phyloP scores from a whole-genome alignment of 2,888 invertebrate genomes.

The Lydus trimaculatus region DNA sequence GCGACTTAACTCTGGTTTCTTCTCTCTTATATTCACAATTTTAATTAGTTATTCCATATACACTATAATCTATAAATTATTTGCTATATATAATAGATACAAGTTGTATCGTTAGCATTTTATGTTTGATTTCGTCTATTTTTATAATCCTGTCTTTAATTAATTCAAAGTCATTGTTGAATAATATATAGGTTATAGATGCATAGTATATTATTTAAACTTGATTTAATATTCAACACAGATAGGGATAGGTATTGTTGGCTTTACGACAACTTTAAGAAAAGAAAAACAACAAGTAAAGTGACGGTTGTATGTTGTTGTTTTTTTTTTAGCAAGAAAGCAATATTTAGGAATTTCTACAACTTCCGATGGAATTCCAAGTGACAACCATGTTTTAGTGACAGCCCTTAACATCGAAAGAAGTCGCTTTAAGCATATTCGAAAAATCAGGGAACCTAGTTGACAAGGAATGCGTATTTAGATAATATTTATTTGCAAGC shows the following conservation, averaged over 20 bases:
- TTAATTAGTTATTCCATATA: slow-evolving; percentile 60
- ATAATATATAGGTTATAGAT: neutral
- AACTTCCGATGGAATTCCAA: slow-evolving; percentile 31
- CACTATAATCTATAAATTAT: slow-evolving; percentile 58
- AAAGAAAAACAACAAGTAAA: neutral
- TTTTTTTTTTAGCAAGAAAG: slow-evolving; percentile 22
- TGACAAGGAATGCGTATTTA: slow-evolving; percentile 28
- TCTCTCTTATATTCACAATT: slow-evolving; percentile 55
- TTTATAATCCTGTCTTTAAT: slow-evolving; percentile 9
- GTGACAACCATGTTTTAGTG: slow-evolving; percentile 30
- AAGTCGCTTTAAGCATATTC: slow-evolving; percentile 29
- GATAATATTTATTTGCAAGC: slow-evolving; percentile 22
- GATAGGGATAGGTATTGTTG: too few species aligned
- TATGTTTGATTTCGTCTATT: slow-evolving; percentile 12
- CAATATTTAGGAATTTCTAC: slow-evolving; percentile 32
- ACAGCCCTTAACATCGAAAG: slow-evolving; percentile 28
- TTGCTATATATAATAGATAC: too few species aligned
- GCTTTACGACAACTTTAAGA: neutral
- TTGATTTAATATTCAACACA: neutral
- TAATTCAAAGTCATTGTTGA: slow-evolving; percentile 13
- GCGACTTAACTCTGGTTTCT: slow-evolving; percentile 50
- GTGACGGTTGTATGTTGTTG: neutral
- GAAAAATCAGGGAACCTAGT: slow-evolving; percentile 26
- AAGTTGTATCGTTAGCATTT: slow-evolving; percentile 23
- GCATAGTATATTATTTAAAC: too few species aligned